A percentile compares a stretch with the other conserved stretches of the same genome.
Evolutionary conservation across 2,888 invertebrate genomes (phyloP).

Genomic region (Gonocerus acuteangulatus): DNA sequence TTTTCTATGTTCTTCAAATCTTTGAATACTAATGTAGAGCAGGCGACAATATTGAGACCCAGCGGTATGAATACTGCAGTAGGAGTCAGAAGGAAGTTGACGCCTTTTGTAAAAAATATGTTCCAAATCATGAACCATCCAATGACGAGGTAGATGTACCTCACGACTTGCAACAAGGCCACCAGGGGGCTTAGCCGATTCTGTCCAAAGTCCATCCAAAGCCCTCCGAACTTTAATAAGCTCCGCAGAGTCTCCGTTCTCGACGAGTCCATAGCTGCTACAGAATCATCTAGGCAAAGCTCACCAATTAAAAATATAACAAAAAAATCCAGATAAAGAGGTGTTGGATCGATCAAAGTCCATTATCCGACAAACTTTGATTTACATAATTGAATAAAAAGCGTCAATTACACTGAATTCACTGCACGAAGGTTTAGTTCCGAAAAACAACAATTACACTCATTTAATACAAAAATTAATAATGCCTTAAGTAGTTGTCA

Average conservation of each 20-base stretch:
- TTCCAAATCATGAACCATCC: background rate
- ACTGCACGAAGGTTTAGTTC: too few species aligned
- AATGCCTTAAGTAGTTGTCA: too few species aligned
- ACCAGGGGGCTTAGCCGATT: background rate
- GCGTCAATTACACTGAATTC: too few species aligned
- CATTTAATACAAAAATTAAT: too few species aligned
- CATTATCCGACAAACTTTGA: too few species aligned
- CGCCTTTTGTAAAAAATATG: background rate
- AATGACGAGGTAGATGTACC: background rate
- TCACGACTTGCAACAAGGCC: background rate
- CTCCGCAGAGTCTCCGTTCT: background rate
- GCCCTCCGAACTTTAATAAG: conserved; percentile 1
- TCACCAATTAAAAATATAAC: too few species aligned
- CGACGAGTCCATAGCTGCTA: background rate
- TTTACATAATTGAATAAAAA: too few species aligned
- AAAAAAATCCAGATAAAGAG: too few species aligned
- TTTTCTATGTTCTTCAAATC: background rate
- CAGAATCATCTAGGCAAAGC: too few species aligned
- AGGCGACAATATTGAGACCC: background rate
- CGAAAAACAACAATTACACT: too few species aligned
- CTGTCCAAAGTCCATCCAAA: background rate
- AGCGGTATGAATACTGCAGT: conserved; percentile 17
- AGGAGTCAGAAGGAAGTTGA: conserved; percentile 4
- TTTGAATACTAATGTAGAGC: background rate
- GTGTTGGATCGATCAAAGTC: too few species aligned